These are phyloP conservation scores for Papilio glaucus DNA, from an alignment of 1,140 invertebrate species.

Conservation along the genomic window DNA sequence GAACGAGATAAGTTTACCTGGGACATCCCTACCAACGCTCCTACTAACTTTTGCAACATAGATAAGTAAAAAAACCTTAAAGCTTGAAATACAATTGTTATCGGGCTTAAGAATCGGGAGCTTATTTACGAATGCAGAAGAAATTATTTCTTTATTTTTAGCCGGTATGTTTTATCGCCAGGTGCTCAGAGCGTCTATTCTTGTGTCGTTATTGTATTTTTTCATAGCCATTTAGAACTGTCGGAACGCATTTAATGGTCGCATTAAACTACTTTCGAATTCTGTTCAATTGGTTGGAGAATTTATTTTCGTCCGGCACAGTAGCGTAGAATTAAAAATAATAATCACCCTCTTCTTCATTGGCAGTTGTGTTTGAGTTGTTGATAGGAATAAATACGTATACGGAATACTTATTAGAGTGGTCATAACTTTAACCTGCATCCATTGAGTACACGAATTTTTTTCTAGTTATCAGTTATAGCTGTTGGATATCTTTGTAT, in stretches of 20 bases:
- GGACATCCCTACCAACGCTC: no score
- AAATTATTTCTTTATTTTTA: background rate
- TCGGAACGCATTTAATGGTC: slow-evolving; percentile 30
- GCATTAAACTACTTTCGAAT: slow-evolving; percentile 30
- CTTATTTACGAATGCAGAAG: background rate
- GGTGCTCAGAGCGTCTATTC: slow-evolving; percentile 15
- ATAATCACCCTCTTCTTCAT: background rate
- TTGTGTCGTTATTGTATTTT: slow-evolving; percentile 29
- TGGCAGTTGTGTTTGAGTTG: background rate
- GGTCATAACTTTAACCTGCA: no score
- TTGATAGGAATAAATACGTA: background rate
- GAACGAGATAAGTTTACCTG: no score
- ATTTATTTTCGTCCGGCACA: slow-evolving; percentile 18
- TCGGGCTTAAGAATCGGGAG: background rate
- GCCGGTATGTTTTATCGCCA: background rate
- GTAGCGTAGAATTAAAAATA: slow-evolving; percentile 17
- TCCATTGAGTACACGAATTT: no score
- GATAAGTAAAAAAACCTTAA: background rate
- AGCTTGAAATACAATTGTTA: background rate
- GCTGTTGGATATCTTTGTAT: no score
- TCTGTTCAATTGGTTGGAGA: slow-evolving; percentile 17
- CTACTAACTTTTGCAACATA: no score
- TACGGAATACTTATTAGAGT: no score
- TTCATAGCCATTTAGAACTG: slow-evolving; percentile 30
- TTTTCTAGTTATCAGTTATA: no score